Base-by-base conservation (phyloP, 2,888 invertebrate genomes). In the Thyatira batis region DNA sequence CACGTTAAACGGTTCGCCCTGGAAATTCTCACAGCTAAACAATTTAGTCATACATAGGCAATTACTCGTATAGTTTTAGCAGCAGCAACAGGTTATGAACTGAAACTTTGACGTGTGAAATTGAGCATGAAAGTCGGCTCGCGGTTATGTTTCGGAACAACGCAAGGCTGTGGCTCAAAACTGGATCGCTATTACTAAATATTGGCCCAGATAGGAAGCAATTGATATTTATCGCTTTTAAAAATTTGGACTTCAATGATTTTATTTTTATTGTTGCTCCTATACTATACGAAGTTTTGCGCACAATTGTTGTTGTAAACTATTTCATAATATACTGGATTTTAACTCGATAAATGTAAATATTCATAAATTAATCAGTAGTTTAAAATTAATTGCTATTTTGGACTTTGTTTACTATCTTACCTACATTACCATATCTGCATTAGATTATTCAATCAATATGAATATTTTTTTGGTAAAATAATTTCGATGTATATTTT, bases 41-140 rank as follows among this genome's bases (percentile, higher is more conserved):
- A 56, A 59, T 73, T 71, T 60, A 60, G 60, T 65, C 61, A 65
- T 68, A 68, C 63, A 59, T 63, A 56, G 51, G 57, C 60, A 73
- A 65, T 65, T 59, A 63, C 55, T 44, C 50, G 53, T 55, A 46
- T 51, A 53, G 39, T 39, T 39, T 23, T 39, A 39, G 17, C 39
- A 39, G 2, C 63, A 64, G 64, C 61, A 65, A 71, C 71, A 60
- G 62, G 68, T 71, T 71, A 17, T 60, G 28, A 28, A 51, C 50
- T 64, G 52, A 63, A 61, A 62, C 58, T 65, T 66, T 60, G 67
- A 75, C 70, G 73, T 57, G 64, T 71, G 66, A 74, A 78, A 77
- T 69, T 75, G 58, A 63, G 68, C 70, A 77, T 78, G 74, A 78
- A 77, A 76, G 63, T 66, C 58, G 56, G 58, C 43, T 48, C 30